Evolutionary conservation across 1,140 invertebrate species (phyloP), one percentile per base, ranked within the genome.

Genomic region (Ceratoteleas bidentatus): DNA sequence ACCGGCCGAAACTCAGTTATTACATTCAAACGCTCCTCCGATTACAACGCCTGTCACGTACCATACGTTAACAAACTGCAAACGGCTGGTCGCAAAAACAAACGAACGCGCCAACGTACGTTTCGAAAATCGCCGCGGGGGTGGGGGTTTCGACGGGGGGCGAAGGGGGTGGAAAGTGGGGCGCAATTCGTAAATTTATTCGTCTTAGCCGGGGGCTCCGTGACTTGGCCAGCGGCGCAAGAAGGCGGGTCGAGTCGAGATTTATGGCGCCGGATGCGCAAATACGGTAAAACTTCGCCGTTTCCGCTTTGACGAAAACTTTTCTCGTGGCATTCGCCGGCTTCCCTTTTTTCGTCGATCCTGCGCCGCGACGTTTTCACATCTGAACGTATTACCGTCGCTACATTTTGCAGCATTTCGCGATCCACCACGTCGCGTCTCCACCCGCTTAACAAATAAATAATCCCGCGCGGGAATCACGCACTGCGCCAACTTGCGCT

Each of bases 281-380:
- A 87, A 87, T 86, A 87, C 86, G 86, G 85, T 86, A 84, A 87
- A 85, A 87, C 86, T 87, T 87, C 77, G 65, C 75, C 60, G 84
- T 83, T 84, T 87, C 86, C 85, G 83, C 69, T 66, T 74, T 84
- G 76, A 77, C 75, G 84, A 79, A 85, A 87, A 87, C 83, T 87
- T 87, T 87, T 85, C 84, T 81, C 60, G 66, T 74, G 65, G 68
- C 74, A 75, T 81, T 78, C 62, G 58, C 34, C 60, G 47, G 65
- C 40, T 77, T 52, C 65, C 47, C 49, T 83, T 85, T 83, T 85
- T 54, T 53, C 8, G 24, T 4, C 40, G 45, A 60, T 36, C 16
- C 64, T 64, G 65, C 43, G 54, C 66, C 33, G 60, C 75, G 65
- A 70, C 83, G 75, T 75, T 84, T 84, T 82, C 79, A 66, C 69